These are phyloP conservation scores for Dendrocopos noguchii DNA, from an alignment of 2,113 vertebrate species.

Conservation along the genomic window DNA sequence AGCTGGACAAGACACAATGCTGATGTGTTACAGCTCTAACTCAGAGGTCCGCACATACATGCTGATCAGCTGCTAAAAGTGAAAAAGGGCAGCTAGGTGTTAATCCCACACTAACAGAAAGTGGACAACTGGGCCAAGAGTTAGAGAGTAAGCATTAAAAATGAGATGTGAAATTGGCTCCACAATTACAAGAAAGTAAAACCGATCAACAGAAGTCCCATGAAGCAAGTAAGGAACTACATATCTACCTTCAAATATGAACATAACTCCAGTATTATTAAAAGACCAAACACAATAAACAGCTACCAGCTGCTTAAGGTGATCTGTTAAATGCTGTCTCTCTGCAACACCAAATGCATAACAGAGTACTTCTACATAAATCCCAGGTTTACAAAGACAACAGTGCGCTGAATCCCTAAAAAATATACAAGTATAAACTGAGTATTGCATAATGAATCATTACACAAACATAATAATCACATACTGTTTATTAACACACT, in stretches of 20 bases:
- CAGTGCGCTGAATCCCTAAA: neutral
- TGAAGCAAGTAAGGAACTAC: neutral
- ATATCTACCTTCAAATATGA: neutral
- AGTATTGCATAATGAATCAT: neutral
- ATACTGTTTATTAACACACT: neutral
- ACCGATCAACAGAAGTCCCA: neutral
- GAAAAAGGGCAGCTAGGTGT: fast-evolving
- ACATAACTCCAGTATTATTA: neutral
- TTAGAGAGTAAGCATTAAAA: neutral
- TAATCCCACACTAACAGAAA: neutral
- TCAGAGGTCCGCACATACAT: neutral
- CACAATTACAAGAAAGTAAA: neutral
- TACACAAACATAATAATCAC: neutral
- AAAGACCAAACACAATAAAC: neutral
- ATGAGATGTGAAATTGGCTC: neutral
- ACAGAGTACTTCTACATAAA: neutral
- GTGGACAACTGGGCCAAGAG: neutral
- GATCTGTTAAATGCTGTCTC: neutral
- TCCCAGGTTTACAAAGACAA: neutral
- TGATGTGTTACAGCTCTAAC: fast-evolving
- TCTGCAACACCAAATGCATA: neutral
- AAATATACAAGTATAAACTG: neutral
- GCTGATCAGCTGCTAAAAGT: neutral
- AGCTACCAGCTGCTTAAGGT: neutral
- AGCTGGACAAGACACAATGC: neutral